Evolutionary conservation across 1,140 invertebrate species (phyloP).

Genomic region (Bombus vancouverensis): DNA sequence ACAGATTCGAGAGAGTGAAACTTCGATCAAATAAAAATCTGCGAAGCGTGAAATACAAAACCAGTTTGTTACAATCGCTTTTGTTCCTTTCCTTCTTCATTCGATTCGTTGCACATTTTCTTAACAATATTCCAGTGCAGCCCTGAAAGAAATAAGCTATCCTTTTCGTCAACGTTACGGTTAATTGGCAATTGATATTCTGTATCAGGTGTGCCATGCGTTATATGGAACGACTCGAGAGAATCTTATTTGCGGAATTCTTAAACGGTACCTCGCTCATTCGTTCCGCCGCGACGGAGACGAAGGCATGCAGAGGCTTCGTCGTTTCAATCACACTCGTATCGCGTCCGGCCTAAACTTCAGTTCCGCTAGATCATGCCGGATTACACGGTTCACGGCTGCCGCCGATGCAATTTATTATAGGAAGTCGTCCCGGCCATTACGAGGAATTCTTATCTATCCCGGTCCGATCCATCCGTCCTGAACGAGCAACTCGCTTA

Average conservation of each 20-base stretch:
- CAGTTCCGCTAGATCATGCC: slow-evolving; percentile 15
- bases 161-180: background rate
- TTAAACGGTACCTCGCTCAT: slow-evolving; percentile 77
- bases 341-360: slow-evolving; percentile 29
- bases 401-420: slow-evolving; percentile 5
- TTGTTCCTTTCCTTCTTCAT: too few species aligned
- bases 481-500: background rate
- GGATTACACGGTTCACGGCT: slow-evolving; percentile 14
- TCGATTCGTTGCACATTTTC: background rate
- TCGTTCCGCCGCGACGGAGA: slow-evolving; percentile 65
- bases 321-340: slow-evolving; percentile 13
- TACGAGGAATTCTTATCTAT: background rate
- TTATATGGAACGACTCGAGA: slow-evolving; percentile 34
- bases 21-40: too few species aligned
- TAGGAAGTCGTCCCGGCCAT: background rate
- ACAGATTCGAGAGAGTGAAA: too few species aligned
- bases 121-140: background rate
- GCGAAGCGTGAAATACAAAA: too few species aligned
- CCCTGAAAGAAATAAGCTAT: background rate
- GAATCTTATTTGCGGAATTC: slow-evolving; percentile 74
- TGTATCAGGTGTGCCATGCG: slow-evolving; percentile 9
- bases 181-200: slow-evolving; percentile 42
- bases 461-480: background rate
- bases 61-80: too few species aligned
- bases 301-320: background rate